Base-by-base conservation (phyloP, 2,113 vertebrate genomes). In the Lasiurus cinereus region DNA sequence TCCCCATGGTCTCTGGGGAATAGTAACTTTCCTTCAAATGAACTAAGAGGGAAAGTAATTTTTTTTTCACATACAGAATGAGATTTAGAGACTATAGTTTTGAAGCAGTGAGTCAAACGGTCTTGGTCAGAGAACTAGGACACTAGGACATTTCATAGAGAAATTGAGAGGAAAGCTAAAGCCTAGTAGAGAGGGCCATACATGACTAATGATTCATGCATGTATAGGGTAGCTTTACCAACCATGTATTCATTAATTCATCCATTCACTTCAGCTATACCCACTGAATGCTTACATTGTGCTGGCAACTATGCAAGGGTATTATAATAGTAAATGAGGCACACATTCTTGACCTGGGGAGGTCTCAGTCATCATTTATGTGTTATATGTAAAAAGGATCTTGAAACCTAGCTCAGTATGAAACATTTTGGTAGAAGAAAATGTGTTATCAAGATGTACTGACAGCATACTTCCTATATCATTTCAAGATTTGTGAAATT, bases 161-260 rank as follows among this genome's bases (percentile, higher is more conserved):
- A 54, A 76, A 59, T 10, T 24, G 29, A 78, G 29, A 92, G 59
- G 54, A 43, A 84, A 85, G 59, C 46, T 54, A 54, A 84, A 46
- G 50, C 18, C 46, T 3, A n/a, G 27, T 18, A 16, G 77, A 39
- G 12, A 83, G 27, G 16, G 19, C 12, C 24, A 29, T 22, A 66
- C n/a, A 10, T 21, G 21, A 48, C 1, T 67, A 27, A 10, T 14
- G 64, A 13, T 16, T 3, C 2, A 4, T 31, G 24, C 3, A 33
- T 6, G 19, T 5, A 73, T 0, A 21, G 16, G 8, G 21, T 6
- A 27, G 22, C n/a, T 27, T 79, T 43, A 36, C 0, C 39, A 4
- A 84, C 3, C 12, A 10, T 5, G 6, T 5, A 78, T 8, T 73
- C 22, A 39, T 73, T 16, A 31, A 76, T 19, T 10, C 33, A 12